Percentiles rank a stretch among this genome's conserved stretches.
phyloP scores from a whole-genome alignment of 2,797 vertebrate species.

The Caiman crocodilus region DNA sequence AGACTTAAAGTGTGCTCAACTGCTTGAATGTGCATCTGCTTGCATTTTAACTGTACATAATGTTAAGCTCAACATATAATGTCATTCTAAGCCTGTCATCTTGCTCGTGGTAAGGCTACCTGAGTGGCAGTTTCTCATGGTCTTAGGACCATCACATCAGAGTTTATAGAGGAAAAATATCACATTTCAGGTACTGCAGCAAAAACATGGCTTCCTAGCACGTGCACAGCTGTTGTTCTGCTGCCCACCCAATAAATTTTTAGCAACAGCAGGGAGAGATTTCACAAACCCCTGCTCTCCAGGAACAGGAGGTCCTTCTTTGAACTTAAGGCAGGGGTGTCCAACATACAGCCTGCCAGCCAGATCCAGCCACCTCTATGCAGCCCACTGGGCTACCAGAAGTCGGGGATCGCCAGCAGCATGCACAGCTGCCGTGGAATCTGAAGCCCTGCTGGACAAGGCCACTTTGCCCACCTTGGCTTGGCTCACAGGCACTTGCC shows the following conservation, averaged over 20 bases:
- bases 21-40: too few species aligned
- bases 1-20: too few species aligned
- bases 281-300: accelerated
- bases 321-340: background rate
- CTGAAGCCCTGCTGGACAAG: too few species aligned
- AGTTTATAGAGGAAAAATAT: background rate
- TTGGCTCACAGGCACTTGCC: too few species aligned
- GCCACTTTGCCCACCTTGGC: too few species aligned
- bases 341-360: too few species aligned
- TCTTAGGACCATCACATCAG: accelerated
- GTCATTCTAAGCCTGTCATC: background rate
- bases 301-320: background rate
- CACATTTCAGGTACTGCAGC: accelerated
- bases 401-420: too few species aligned
- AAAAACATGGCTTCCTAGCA: background rate
- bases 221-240: accelerated
- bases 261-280: background rate
- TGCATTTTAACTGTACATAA: too few species aligned
- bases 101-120: accelerated
- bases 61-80: too few species aligned
- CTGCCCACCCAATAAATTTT: accelerated
- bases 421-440: too few species aligned
- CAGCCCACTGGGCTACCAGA: too few species aligned
- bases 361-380: too few species aligned
- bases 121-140: accelerated